Base-by-base conservation (phyloP, 2,888 invertebrate species). In the Cheilosia pagana region DNA sequence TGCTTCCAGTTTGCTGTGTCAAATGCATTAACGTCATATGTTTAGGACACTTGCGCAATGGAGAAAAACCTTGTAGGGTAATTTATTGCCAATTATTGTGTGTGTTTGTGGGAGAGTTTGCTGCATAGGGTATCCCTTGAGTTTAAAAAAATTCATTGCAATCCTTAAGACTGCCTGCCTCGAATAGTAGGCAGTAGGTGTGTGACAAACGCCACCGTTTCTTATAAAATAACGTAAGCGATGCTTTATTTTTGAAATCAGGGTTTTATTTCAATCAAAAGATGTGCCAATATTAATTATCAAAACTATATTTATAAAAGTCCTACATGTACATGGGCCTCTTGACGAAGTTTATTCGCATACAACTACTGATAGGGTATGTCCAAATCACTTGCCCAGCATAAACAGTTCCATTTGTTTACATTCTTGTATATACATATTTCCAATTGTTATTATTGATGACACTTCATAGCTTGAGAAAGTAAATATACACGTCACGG, bases 11-110 rank as follows among this genome's bases (percentile, higher is more conserved):
- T 65, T 48, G 81, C 62, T 48, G 14, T 71, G 75, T 79, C 78
- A 79, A 85, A 81, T 85, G 85, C 81, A 85, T 75, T 53, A 81
- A 85, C 85, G 85, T 85, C 85, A 85, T 85, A 81, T 85, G 85
- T 52, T 85, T 25, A 53, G 57, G 23, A 85, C 76, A 81, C 85
- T 81, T 85, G 85, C 85, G 85, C 85, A 85, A 43, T 76, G 67
- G 19, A 7, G 39, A 21, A 71, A 55, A 81, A 81, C 75, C 81
- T 81, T 85, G 81, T 62, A 71, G 28, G 70, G 28, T 57, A 67
- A 70, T 70, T 81, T 75, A 71, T 75, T 76, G 53, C 55, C 50
- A 81, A 85, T 81, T 81, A 81, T 67, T 85, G 62, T 39, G 55
- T 45, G 45, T 45, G 45, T 68, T 52, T 70, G 57, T 59, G 57